phyloP scores from a whole-genome alignment of 2,797 vertebrate species.

The Podarcis lilfordi region DNA sequence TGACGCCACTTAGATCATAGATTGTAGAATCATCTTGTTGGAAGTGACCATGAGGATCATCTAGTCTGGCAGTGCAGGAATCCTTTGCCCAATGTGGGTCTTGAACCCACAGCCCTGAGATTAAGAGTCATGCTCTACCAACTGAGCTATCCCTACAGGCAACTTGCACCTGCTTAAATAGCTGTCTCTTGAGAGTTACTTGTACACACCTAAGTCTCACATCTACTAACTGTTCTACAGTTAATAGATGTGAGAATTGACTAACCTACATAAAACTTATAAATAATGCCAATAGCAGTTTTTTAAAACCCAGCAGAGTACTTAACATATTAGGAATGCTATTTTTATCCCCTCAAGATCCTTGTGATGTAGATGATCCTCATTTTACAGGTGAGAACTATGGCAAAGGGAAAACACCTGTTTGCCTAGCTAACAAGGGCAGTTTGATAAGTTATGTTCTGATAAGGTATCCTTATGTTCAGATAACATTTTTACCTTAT shows the following conservation, averaged over 20 bases:
- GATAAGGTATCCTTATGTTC: too few species aligned
- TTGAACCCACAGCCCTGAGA: too few species aligned
- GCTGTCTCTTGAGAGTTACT: constrained; percentile 11
- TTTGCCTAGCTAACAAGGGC: background rate
- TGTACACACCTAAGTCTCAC: constrained; percentile 11
- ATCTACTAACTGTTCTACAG: background rate
- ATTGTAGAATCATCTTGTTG: too few species aligned
- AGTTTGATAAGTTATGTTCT: background rate
- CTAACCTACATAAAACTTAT: constrained; percentile 2
- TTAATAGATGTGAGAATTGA: too few species aligned
- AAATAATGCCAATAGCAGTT: background rate
- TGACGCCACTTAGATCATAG: background rate
- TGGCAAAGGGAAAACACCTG: background rate
- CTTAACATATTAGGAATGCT: background rate
- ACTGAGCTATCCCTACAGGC: too few species aligned
- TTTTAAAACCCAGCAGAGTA: background rate
- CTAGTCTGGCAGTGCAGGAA: too few species aligned
- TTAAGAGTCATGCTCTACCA: too few species aligned
- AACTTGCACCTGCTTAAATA: constrained; percentile 51
- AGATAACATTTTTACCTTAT: too few species aligned
- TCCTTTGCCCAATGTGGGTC: too few species aligned
- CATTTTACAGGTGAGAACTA: background rate
- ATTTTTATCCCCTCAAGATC: background rate
- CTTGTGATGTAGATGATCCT: background rate
- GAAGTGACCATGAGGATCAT: too few species aligned